Conservation (phyloP, 2,113 vertebrate genomes). For the Actenoides lindsayi region DNA sequence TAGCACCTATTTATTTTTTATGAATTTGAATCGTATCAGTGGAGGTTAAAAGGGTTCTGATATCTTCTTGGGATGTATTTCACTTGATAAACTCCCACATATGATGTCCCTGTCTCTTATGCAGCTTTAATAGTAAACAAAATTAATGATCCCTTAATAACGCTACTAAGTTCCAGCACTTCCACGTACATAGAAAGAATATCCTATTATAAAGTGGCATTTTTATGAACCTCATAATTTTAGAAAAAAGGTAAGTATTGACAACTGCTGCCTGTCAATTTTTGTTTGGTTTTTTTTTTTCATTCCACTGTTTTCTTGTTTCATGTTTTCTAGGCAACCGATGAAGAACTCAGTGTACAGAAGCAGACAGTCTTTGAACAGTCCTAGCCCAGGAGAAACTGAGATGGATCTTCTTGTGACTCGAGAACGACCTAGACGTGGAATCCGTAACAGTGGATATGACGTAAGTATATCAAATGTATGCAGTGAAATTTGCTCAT, state of each 20-base stretch:
- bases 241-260: background rate
- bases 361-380: conserved; percentile 96
- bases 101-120: accelerated
- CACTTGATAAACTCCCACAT: background rate
- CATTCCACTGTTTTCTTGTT: background rate
- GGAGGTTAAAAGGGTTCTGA: background rate
- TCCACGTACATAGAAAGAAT: background rate
- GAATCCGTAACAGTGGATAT: conserved; percentile 96
- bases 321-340: conserved; percentile 82
- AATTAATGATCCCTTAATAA: background rate
- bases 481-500: background rate
- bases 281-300: background rate
- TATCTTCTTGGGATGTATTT: background rate
- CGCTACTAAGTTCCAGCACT: background rate
- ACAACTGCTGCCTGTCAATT: background rate
- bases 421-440: conserved; percentile 91
- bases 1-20: background rate
- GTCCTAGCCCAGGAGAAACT: conserved; percentile 95
- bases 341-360: conserved; percentile 88
- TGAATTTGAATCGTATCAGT: background rate
- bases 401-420: conserved; percentile 99
- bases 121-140: background rate
- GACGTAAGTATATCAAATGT: conserved; percentile 82
- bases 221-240: background rate
- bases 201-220: background rate